Evolutionary conservation across 2,113 vertebrate species (phyloP).

Genomic region (Rhombomys opimus): DNA sequence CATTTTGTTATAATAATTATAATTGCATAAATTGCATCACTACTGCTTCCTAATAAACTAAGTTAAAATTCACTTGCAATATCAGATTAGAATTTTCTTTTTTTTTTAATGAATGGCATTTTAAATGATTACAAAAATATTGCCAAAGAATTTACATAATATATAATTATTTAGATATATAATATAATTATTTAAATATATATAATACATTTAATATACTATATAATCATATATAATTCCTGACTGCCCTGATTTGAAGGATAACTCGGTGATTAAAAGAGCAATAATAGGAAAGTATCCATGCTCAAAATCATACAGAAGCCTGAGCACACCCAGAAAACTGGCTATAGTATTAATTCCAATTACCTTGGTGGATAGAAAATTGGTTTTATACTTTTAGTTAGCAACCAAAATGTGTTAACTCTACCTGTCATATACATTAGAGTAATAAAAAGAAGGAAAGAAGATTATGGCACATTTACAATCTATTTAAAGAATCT

Average conservation of each 20-base stretch:
- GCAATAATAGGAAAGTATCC: not conserved
- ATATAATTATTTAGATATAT: too few species aligned
- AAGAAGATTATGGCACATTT: not conserved
- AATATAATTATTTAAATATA: too few species aligned
- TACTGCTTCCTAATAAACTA: not conserved
- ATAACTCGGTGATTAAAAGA: not conserved
- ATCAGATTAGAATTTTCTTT: not conserved
- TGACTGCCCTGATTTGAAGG: not conserved
- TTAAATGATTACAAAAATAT: not conserved
- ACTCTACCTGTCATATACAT: not conserved
- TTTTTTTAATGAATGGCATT: not conserved
- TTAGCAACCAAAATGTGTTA: not conserved
- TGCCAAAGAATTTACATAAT: not conserved
- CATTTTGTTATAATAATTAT: not conserved
- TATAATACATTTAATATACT: too few species aligned
- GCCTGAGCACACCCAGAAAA: not conserved
- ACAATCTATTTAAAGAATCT: not conserved
- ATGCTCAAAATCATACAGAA: not conserved
- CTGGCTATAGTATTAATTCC: not conserved
- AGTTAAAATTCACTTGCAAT: not conserved
- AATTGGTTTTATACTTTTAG: not conserved
- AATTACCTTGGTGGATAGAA: not conserved
- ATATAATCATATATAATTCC: not conserved
- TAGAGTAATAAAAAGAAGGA: not conserved
- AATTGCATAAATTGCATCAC: not conserved